These are phyloP conservation scores for Rugalucina vietnamica DNA, from an alignment of 2,888 invertebrate genomes.

Conservation along the genomic window DNA sequence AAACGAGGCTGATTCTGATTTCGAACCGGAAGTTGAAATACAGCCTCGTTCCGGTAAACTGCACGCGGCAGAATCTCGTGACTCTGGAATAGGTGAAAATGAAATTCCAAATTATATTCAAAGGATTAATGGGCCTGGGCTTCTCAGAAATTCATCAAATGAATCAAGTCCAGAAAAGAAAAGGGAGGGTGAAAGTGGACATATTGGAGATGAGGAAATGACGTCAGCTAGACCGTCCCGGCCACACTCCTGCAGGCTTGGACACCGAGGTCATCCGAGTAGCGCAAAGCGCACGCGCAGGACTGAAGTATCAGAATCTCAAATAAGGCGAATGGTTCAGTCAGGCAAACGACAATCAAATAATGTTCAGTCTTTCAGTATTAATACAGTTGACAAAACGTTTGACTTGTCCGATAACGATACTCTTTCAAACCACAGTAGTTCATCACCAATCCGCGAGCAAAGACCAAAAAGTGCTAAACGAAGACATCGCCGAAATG, in stretches of 20 bases:
- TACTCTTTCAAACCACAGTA: conserved; percentile 52
- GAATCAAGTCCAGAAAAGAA: conserved; percentile 49
- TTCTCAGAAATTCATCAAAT: conserved; percentile 40
- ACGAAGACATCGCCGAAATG: background rate
- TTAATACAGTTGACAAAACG: conserved; percentile 11
- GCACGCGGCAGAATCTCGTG: conserved; percentile 68
- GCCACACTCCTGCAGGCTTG: conserved; percentile 70
- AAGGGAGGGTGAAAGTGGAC: conserved; percentile 19
- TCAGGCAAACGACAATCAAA: conserved; percentile 42
- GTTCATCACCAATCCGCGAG: conserved; percentile 44
- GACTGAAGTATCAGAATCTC: conserved; percentile 56
- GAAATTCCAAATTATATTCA: conserved; percentile 63
- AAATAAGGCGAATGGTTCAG: conserved; percentile 55
- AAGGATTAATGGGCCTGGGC: conserved; percentile 39
- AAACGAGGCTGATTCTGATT: conserved; percentile 54
- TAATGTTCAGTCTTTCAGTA: background rate
- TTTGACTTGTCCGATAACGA: conserved; percentile 54
- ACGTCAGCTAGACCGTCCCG: conserved; percentile 52
- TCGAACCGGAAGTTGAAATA: conserved; percentile 54
- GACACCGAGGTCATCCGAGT: conserved; percentile 55
- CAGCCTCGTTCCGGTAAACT: conserved; percentile 61
- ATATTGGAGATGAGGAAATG: conserved; percentile 36
- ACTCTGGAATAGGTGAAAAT: conserved; percentile 71
- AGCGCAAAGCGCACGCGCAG: conserved; percentile 20
- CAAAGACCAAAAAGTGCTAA: conserved; percentile 56